phyloP scores from a whole-genome alignment of 2,113 vertebrate species.

The Acrocephalus kingi region DNA sequence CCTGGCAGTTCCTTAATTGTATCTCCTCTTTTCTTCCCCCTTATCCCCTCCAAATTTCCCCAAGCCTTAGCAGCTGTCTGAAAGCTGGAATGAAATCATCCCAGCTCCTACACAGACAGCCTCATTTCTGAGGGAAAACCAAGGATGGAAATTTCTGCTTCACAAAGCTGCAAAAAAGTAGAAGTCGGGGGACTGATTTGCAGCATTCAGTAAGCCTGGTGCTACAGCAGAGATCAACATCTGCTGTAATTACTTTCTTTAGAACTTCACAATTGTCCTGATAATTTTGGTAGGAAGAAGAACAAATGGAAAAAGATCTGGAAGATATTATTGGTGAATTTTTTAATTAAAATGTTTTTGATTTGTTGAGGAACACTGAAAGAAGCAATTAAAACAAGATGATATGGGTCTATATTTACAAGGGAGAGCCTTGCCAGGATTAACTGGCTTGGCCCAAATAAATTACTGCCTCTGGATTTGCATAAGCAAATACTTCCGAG shows the following conservation, averaged over 20 bases:
- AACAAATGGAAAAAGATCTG: constrained; percentile 47
- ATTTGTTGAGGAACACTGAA: constrained; percentile 8
- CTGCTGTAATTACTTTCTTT: constrained; percentile 56
- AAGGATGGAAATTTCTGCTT: not conserved
- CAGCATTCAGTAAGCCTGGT: not conserved
- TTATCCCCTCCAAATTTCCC: not conserved
- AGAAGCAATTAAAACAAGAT: constrained; percentile 45
- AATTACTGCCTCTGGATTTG: constrained; percentile 27
- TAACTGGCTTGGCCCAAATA: constrained; percentile 17
- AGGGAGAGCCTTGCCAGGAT: constrained; percentile 8
- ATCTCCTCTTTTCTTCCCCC: not conserved
- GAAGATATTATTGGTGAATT: constrained; percentile 39
- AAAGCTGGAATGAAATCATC: not conserved
- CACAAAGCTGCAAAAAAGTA: not conserved
- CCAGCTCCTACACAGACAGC: not conserved
- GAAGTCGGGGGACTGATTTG: not conserved
- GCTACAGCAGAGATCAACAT: constrained; percentile 13
- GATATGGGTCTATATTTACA: constrained; percentile 1
- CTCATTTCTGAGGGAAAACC: not conserved
- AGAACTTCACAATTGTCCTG: constrained; percentile 20
- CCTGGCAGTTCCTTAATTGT: not conserved
- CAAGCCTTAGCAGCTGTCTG: not conserved
- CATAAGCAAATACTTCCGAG: not conserved
- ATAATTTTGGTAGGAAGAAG: constrained; percentile 34
- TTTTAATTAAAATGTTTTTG: constrained; percentile 65